Percentiles rank a stretch among this genome's conserved stretches.
Evolutionary conservation across 2,888 invertebrate genomes (phyloP).

Genomic region (Tenthredo notha): DNA sequence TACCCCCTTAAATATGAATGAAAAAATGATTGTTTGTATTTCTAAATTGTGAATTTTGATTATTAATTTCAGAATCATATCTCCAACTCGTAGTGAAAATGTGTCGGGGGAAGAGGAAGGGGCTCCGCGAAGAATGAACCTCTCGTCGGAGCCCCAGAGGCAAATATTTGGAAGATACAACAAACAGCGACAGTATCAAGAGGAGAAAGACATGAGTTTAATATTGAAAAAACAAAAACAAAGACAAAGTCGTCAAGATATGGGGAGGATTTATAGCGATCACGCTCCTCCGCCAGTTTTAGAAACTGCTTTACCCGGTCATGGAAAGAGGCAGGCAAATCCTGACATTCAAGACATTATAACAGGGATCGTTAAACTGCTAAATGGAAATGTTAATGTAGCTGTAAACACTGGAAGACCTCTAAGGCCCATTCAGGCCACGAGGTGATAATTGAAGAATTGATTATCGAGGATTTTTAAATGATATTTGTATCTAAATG

Average conservation of each 20-base stretch:
- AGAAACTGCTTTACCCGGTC: conserved; percentile 63
- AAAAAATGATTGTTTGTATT: too few species aligned
- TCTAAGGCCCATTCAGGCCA: conserved; percentile 81
- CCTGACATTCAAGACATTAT: conserved; percentile 95
- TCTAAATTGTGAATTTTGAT: not conserved
- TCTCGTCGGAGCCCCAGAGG: conserved; percentile 85
- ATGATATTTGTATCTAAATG: not conserved
- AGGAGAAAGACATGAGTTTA: conserved; percentile 28
- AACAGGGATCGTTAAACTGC: conserved; percentile 91
- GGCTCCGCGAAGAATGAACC: conserved; percentile 87
- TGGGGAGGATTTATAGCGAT: conserved; percentile 74
- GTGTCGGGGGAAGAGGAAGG: conserved; percentile 87
- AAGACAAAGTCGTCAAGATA: conserved; percentile 73
- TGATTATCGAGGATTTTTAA: not conserved
- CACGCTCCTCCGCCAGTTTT: conserved; percentile 69
- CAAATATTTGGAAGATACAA: conserved; percentile 76
- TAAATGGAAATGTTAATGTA: conserved; percentile 94
- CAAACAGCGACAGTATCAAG: conserved; percentile 66
- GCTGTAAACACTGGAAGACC: conserved; percentile 88
- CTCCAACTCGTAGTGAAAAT: conserved; percentile 68
- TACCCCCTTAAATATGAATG: too few species aligned
- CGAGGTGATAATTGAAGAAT: conserved; percentile 65
- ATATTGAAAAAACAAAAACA: conserved; percentile 55
- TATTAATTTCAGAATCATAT: conserved; percentile 64
- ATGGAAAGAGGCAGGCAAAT: conserved; percentile 80